Conservation (phyloP, 2,797 vertebrate genomes). For the Phrynocephalus guinanensis region DNA sequence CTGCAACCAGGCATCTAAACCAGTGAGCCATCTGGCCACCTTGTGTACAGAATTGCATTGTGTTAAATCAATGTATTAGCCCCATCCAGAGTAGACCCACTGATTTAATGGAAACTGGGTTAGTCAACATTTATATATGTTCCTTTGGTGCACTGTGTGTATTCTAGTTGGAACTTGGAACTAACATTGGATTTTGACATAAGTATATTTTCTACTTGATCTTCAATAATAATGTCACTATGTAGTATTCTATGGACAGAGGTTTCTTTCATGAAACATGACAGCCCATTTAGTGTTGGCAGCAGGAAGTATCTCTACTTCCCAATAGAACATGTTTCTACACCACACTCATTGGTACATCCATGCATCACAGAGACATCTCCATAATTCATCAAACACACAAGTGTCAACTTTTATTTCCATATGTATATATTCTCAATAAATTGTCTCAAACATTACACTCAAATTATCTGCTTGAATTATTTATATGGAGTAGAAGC, state of each 20-base stretch:
- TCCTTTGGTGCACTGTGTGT: too few relatives aligned
- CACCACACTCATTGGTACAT: background rate
- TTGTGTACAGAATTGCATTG: background rate
- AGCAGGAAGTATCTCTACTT: background rate
- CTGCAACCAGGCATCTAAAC: too few relatives aligned
- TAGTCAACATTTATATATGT: too few relatives aligned
- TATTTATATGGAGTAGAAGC: background rate
- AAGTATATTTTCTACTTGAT: background rate
- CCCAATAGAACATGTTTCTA: background rate
- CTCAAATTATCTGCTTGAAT: accelerated
- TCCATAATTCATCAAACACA: background rate
- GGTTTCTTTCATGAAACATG: background rate
- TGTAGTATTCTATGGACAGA: background rate
- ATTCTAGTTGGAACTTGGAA: too few relatives aligned
- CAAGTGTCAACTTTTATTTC: background rate
- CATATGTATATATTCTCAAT: background rate
- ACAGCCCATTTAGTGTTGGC: background rate
- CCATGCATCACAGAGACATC: background rate
- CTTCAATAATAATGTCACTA: background rate
- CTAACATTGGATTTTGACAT: background rate
- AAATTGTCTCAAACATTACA: conserved; percentile 3
- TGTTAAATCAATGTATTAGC: too few relatives aligned
- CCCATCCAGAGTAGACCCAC: too few relatives aligned
- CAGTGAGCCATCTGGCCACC: too few relatives aligned
- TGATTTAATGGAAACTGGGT: too few relatives aligned